Percentiles rank a stretch among this genome's conserved stretches.
Evolutionary conservation across 2,797 vertebrate genomes (phyloP).

Genomic region (Malurus splendens): DNA sequence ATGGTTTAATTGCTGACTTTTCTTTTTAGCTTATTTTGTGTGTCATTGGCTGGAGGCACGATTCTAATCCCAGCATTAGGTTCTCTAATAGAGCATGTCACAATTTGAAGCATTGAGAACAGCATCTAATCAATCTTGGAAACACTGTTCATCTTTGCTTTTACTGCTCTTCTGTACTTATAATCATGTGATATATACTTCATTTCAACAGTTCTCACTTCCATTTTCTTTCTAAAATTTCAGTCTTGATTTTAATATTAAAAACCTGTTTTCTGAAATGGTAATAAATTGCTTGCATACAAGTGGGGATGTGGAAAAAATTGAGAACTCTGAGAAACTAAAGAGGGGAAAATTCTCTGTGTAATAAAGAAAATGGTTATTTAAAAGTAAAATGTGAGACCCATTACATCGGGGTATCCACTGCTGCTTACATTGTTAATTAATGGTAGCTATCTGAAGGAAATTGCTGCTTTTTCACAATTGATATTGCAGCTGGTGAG

Average conservation of each 20-base stretch:
- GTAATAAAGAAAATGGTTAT: neutral
- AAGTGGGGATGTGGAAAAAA: neutral
- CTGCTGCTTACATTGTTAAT: neutral
- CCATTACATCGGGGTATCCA: neutral
- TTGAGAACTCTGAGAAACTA: neutral
- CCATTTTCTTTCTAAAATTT: neutral
- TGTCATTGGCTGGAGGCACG: neutral
- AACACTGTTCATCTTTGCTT: neutral
- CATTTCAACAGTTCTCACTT: neutral
- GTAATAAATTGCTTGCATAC: neutral
- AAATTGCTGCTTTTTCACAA: neutral
- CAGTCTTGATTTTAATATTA: neutral
- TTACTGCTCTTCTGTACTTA: neutral
- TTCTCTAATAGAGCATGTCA: neutral
- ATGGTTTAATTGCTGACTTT: neutral
- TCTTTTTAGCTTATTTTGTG: neutral
- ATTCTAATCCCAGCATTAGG: neutral
- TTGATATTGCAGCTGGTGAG: neutral
- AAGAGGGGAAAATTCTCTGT: neutral
- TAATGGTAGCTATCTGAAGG: neutral
- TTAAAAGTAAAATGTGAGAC: neutral
- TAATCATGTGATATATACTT: neutral
- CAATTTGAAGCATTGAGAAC: neutral
- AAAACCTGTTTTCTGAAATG: neutral
- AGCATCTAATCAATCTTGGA: neutral